phyloP scores from a whole-genome alignment of 37 sponge, comb jelly and placozoan genomes.

The Cliona cf. orientalis region DNA sequence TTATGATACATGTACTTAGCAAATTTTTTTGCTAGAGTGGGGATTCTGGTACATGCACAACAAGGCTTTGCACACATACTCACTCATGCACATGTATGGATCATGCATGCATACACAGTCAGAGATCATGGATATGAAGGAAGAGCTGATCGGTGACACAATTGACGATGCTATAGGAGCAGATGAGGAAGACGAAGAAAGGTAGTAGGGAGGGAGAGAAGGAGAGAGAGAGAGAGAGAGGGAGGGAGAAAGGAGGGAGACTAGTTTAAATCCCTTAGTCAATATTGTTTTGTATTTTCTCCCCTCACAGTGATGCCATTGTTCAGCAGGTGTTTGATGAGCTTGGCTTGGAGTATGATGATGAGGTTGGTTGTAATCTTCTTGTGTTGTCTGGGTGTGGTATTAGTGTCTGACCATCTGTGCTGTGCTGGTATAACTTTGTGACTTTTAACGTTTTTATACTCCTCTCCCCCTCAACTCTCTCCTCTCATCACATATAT shows the following conservation, averaged over 20 bases:
- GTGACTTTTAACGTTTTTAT: not conserved
- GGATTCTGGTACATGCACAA: too few species aligned
- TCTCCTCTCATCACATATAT: too few species aligned
- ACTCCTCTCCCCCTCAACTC: not conserved
- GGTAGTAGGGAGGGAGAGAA: slow-evolving; percentile 6
- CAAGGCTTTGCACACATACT: too few species aligned
- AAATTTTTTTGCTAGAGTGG: too few species aligned
- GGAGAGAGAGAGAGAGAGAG: slow-evolving; percentile 68
- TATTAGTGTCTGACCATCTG: not conserved
- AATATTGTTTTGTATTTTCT: not conserved
- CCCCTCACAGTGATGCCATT: not conserved
- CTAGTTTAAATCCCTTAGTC: not conserved
- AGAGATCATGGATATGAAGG: slow-evolving; percentile 94
- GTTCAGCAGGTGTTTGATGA: slow-evolving; percentile 6
- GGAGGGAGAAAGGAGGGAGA: not conserved
- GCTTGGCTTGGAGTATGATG: slow-evolving; percentile 7
- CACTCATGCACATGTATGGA: too few species aligned
- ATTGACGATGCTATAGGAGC: slow-evolving; percentile 73
- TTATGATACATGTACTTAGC: too few species aligned
- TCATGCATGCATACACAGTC: slow-evolving; percentile 35
- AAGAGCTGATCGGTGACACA: slow-evolving; percentile 88
- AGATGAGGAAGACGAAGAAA: slow-evolving; percentile 76
- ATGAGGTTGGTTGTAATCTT: slow-evolving; percentile 23
- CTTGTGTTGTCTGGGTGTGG: too few species aligned
- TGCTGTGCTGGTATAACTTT: not conserved